These are phyloP conservation scores for Ptilorrhoa leucosticta DNA, from an alignment of 2,113 vertebrate species.

Conservation along the genomic window DNA sequence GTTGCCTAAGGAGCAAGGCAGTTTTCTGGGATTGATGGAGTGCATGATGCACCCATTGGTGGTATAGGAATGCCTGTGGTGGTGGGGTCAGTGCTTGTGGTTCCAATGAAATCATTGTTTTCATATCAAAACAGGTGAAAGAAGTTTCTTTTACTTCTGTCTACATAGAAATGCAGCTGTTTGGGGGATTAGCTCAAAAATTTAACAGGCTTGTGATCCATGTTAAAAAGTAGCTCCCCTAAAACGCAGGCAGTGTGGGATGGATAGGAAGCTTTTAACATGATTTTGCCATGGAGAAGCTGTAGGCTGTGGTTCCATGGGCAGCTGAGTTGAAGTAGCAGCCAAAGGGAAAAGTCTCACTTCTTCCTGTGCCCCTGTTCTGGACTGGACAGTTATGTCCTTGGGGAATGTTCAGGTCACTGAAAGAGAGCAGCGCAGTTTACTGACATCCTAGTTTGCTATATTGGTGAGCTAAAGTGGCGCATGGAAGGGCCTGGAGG, in stretches of 20 bases:
- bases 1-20: neutral
- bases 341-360: neutral
- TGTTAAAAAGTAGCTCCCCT: neutral
- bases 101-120: neutral
- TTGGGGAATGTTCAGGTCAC: neutral
- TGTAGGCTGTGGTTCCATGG: neutral
- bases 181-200: neutral
- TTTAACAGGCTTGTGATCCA: neutral
- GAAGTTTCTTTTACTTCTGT: neutral
- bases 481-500: neutral
- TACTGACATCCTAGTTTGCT: neutral
- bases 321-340: neutral
- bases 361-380: neutral
- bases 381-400: neutral
- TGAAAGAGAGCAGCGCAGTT: neutral
- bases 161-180: neutral
- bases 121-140: neutral
- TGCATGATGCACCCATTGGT: rapidly evolving
- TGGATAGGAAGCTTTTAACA: neutral
- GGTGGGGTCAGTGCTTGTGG: neutral
- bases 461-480: neutral
- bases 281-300: neutral
- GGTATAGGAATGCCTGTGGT: neutral
- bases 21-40: neutral
- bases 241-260: neutral